Base-by-base conservation (phyloP, 2,113 vertebrate genomes). In the Tiliqua scincoides region DNA sequence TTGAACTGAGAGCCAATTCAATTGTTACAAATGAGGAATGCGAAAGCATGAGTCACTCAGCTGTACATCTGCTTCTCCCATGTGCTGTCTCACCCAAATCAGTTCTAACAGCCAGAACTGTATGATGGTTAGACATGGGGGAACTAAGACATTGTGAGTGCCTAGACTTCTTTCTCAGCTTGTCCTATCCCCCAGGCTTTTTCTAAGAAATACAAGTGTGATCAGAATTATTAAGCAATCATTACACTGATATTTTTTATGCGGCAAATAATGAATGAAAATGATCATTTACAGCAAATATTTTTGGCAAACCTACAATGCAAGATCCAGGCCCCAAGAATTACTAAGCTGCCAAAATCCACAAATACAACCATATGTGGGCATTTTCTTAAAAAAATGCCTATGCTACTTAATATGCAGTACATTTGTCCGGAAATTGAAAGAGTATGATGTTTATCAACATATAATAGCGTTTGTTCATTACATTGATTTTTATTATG, bases 371-470 rank as follows among this genome's bases (percentile, higher is more conserved):
- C 4, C 20, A 48, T 43, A n/a, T 21, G 37, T 74, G 37, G 32
- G 23, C 17, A 8, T 61, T 23, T 32, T n/a, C n/a, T n/a, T 9
- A n/a, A 10, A 74, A 21, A 74, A 73, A 4, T 25, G 21, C 2
- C 35, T 52, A 32, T 61, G 18, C 9, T 25, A 72, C 77, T 94
- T 93, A 93, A 87, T 85, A 93, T 92, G 87, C 86, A 72, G 27
- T 72, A 18, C 0, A 77, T 93, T 90, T 95, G 77, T 27, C 88
- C 71, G 90, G 74, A 95, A 96, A 96, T 95, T 94, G 91, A 96
- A 95, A 95, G 81, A 92, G 88, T 94, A 3, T 93, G 91, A 94
- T 96, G 95, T 96, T 97, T 97, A 96, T 95, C 96, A 95, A 96
- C 95, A 96, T 93, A 88, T 68, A 94, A 81, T 95, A 21, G 81